Base-by-base conservation (phyloP, 2,113 vertebrate species). In the Ammodytes dubius region DNA sequence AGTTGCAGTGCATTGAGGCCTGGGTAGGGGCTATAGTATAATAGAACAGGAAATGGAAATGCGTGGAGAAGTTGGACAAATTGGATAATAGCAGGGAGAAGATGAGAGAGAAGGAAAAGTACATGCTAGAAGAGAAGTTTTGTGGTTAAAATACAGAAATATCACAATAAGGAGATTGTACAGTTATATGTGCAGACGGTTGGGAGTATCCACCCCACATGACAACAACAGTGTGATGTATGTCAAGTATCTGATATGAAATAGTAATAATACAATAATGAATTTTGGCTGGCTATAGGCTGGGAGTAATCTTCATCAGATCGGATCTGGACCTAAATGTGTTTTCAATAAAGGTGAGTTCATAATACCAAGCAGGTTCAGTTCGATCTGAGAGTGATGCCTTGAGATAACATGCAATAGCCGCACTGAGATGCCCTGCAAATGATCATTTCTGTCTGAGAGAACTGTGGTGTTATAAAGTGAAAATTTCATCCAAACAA, bases 311-410 rank as follows among this genome's bases (percentile, higher is more conserved):
- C 17, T 75, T 74, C 74, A 86, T 78, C 78, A 85, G 77, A 86
- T 79, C 59, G 70, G 45, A 64, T 54, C 45, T 35, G 45, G 27
- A 43, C 47, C 61, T 60, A 70, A 83, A 43, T 59, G 60, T 58
- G 37, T 74, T 27, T 74, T 66, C 74, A 82, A 64, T 86, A 86
- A 82, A 63, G 17, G 56, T 27, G 57, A 74, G 40, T 56, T 73
- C 70, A 60, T 27, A 27, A 27, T 53, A 68, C 10, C 39, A 15
- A 17, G 15, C 66, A 4, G 49, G 58, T 66, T 57, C 7, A 27
- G 49, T 57, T 74, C 6, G n/a, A 74, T 52, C 56, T 53, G 19
- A 59, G 40, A 73, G 46, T 37, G 49, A 45, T 9, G 49, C 46
- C 39, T 57, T 54, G 15, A 2, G 3, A 67, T 63, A 61, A 54